Conservation (phyloP, 2,888 invertebrate species). For the Sarcophaga subvicina region DNA sequence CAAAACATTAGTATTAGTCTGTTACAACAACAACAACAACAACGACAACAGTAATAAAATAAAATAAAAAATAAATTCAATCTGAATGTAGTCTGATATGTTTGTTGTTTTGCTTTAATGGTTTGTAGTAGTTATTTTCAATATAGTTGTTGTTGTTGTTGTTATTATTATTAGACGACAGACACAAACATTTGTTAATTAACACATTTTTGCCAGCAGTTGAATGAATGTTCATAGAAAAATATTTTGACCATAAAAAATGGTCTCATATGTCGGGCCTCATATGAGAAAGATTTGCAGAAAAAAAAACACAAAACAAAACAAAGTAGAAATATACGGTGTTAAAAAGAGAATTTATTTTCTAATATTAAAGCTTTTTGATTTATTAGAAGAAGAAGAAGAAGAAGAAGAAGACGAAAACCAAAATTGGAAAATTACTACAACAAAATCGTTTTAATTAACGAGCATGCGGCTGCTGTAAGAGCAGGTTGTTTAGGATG, state of each 20-base stretch:
- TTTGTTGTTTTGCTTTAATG: neutral
- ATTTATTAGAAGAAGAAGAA: no score
- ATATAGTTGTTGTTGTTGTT: neutral
- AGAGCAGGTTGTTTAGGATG: neutral
- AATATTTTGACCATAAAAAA: conserved; percentile 13
- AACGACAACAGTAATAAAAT: no score
- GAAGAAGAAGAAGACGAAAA: no score
- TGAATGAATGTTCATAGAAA: conserved; percentile 43
- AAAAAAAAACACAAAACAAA: neutral
- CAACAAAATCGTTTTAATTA: conserved; percentile 30
- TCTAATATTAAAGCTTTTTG: no score
- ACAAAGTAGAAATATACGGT: neutral
- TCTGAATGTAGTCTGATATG: neutral
- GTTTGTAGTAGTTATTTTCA: neutral
- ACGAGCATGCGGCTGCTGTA: neutral
- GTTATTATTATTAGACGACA: neutral
- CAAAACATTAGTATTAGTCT: neutral
- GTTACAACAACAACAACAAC: no score
- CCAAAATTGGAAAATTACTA: no score
- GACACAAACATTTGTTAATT: conserved; percentile 51
- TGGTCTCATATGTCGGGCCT: neutral
- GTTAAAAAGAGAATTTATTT: no score
- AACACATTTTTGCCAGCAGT: conserved; percentile 59
- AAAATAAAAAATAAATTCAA: neutral
- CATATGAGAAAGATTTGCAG: neutral